Percentiles rank a stretch among this genome's conserved stretches.
These are phyloP conservation scores for Probaryconus sp. DNA, from an alignment of 1,140 invertebrate genomes.

Conservation along the genomic window DNA sequence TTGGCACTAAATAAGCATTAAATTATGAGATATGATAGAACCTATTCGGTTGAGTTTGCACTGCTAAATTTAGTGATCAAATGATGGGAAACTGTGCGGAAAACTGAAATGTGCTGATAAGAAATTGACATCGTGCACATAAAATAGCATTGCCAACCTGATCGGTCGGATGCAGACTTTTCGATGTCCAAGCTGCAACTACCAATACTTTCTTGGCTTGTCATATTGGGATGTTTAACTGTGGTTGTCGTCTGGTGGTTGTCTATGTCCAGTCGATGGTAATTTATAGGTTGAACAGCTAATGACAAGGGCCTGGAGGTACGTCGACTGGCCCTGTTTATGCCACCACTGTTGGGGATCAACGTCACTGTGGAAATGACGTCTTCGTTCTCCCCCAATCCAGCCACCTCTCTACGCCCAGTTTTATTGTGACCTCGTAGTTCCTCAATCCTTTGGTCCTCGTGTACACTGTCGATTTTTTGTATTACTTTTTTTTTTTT, in stretches of 20 bases:
- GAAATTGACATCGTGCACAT: constrained; percentile 20
- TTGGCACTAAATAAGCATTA: too few species aligned
- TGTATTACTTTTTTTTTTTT: constrained; percentile 17
- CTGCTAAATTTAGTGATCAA: too few species aligned
- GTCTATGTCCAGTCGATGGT: constrained; percentile 72
- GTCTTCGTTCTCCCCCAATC: constrained; percentile 51
- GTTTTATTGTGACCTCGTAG: constrained; percentile 47
- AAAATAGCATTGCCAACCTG: constrained; percentile 80
- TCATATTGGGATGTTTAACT: constrained; percentile 74
- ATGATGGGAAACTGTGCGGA: too few species aligned
- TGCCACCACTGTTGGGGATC: constrained; percentile 64
- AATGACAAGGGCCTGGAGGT: constrained; percentile 73
- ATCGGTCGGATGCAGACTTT: constrained; percentile 86
- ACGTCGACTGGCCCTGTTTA: constrained; percentile 63
- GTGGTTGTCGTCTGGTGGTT: constrained; percentile 29
- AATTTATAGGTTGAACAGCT: constrained; percentile 75
- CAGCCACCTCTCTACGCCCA: constrained; percentile 61
- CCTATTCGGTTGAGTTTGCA: too few species aligned
- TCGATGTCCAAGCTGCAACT: constrained; percentile 90
- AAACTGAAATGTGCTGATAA: too few species aligned
- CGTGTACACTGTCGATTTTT: constrained; percentile 72
- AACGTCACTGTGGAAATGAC: constrained; percentile 65
- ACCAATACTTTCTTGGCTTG: constrained; percentile 83
- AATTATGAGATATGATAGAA: too few species aligned
- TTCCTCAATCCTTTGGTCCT: constrained; percentile 67